Evolutionary conservation across 2,797 vertebrate genomes (phyloP).

Genomic region (Sus cebifrons): DNA sequence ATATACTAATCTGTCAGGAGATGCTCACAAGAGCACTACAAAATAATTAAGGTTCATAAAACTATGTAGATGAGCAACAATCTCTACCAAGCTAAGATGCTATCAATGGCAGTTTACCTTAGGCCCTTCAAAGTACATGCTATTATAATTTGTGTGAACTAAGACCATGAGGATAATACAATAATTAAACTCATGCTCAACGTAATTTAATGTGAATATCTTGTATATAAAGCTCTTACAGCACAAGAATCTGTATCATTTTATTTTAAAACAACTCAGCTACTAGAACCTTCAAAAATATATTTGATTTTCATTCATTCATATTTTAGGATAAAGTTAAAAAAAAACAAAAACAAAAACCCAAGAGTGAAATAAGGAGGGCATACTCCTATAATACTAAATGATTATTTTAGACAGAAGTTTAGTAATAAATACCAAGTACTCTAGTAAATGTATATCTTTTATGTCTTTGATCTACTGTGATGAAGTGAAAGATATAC

Average conservation of each 20-base stretch:
- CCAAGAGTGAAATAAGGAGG: background rate
- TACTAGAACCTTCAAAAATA: background rate
- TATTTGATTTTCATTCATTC: background rate
- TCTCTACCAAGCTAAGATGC: background rate
- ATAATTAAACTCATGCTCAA: background rate
- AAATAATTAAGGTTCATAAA: constrained; percentile 26
- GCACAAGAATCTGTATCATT: background rate
- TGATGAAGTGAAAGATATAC: background rate
- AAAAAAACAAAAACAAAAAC: background rate
- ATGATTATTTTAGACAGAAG: background rate
- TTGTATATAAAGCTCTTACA: background rate
- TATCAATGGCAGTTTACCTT: background rate
- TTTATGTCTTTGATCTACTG: background rate
- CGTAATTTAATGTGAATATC: background rate
- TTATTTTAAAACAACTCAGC: background rate
- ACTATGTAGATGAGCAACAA: background rate
- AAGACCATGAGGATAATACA: background rate
- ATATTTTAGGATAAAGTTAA: background rate
- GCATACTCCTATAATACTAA: background rate
- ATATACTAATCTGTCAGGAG: background rate
- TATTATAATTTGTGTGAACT: background rate
- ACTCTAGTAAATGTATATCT: background rate
- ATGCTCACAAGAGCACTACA: background rate
- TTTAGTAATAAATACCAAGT: background rate
- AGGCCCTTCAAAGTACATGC: background rate